Evolutionary conservation across 2,113 vertebrate species (phyloP), one percentile per base, ranked within the genome.

Genomic region (Ceratotherium simum): DNA sequence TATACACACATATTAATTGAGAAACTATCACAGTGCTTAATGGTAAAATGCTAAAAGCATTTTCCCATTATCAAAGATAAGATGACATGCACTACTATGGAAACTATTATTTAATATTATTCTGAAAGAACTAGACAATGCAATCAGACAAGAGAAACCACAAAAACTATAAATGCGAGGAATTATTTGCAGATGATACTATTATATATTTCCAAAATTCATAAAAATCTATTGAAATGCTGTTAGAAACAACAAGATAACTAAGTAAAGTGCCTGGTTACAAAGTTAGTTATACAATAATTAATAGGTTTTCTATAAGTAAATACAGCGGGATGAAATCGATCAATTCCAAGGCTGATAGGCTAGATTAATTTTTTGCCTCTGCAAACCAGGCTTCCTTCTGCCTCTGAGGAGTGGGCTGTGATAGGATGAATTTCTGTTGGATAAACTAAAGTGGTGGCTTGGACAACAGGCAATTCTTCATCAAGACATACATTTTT

Each of bases 401-500:
- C 72, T 96, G 54, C 81, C 85, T 91, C 79, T 81, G 88, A 96
- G 83, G 56, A 91, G 42, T 5, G 11, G 65, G 27, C 73, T 92
- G 54, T 12, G 73, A 70, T 0, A 16, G 27, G 39, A n/a, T 11
- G 21, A 11, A 72, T 75, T 87, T 96, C 70, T 93, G 60, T 65
- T 72, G 83, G 42, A 17, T 85, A 75, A 70, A 31, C 48, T 2
- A 0, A 46, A 76, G 65, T 8, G 82, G 36, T 0, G 1, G 27
- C n/a, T 96, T 69, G 31, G 60, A 81, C 33, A 86, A 54, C 36
- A 31, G 78, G n/a, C 14, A 6, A 25, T 91, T 42, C 1, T 95
- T 75, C 54, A 58, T 36, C 18, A 46, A 72, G 80, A 65, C 78
- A 97, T 33, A 95, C 84, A 78, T 96, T 97, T 95, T 64, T 79